Evolutionary conservation across 2,888 invertebrate species (phyloP).

Genomic region (Sinhomidia bicolor): DNA sequence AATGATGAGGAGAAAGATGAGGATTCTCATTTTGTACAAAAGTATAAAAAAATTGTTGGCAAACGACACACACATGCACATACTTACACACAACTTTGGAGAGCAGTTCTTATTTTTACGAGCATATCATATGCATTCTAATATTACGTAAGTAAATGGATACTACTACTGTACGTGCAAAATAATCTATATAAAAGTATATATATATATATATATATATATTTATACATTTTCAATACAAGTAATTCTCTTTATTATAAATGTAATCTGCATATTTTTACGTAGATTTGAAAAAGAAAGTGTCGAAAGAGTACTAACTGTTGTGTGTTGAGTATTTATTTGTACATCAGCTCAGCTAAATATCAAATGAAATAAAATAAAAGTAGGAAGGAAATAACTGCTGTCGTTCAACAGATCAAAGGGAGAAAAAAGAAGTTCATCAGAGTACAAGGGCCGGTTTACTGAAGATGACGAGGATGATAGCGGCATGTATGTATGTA

Average conservation of each 20-base stretch:
- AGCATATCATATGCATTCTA: conserved; percentile 43
- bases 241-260: not conserved
- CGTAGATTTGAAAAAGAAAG: not conserved
- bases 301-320: not conserved
- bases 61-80: not conserved
- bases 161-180: not conserved
- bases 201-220: too few species aligned
- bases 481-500: not conserved
- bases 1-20: conserved; percentile 20
- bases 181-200: not conserved
- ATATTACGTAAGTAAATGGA: conserved; percentile 3
- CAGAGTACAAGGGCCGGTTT: conserved; percentile 2
- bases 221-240: too few species aligned
- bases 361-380: not conserved
- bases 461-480: not conserved
- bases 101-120: conserved; percentile 6
- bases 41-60: conserved; percentile 26
- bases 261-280: not conserved
- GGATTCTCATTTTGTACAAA: conserved; percentile 7
- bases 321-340: not conserved
- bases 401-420: not conserved
- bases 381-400: not conserved
- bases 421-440: not conserved
- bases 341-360: not conserved
- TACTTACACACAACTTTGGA: too few species aligned